Conservation (phyloP, 2,113 vertebrate genomes). For the Patagioenas fasciata region DNA sequence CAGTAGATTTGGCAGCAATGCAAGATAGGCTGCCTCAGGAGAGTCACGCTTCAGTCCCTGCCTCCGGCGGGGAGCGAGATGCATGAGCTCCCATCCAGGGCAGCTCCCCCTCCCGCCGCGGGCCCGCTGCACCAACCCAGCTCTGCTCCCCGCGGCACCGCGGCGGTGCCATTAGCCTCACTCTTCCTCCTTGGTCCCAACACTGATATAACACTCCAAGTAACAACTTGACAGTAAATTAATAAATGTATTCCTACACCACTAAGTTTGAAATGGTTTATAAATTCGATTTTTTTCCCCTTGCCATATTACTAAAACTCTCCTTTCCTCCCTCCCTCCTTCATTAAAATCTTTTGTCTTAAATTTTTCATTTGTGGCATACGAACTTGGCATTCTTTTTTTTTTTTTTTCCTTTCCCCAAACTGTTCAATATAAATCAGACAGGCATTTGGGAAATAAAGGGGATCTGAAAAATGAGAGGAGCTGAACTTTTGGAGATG, state of each 20-base stretch:
- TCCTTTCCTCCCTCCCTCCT: background rate
- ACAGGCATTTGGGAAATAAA: constrained; percentile 48
- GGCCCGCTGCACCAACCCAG: background rate
- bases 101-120: background rate
- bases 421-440: constrained; percentile 24
- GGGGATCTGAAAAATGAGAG: background rate
- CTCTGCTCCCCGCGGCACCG: background rate
- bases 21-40: background rate
- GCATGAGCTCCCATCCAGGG: constrained; percentile 39
- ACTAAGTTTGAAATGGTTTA: background rate
- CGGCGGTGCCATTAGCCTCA: background rate
- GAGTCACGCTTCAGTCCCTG: background rate
- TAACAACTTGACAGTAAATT: background rate
- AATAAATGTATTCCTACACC: background rate
- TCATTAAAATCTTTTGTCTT: background rate
- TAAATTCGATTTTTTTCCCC: background rate
- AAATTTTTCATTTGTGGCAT: background rate
- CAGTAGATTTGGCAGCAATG: constrained; percentile 37
- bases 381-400: background rate
- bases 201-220: background rate
- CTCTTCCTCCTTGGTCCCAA: background rate
- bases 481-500: background rate
- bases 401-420: background rate
- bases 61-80: background rate
- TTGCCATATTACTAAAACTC: background rate